phyloP scores from a whole-genome alignment of 2,797 vertebrate species.

The Alcedo atthis region DNA sequence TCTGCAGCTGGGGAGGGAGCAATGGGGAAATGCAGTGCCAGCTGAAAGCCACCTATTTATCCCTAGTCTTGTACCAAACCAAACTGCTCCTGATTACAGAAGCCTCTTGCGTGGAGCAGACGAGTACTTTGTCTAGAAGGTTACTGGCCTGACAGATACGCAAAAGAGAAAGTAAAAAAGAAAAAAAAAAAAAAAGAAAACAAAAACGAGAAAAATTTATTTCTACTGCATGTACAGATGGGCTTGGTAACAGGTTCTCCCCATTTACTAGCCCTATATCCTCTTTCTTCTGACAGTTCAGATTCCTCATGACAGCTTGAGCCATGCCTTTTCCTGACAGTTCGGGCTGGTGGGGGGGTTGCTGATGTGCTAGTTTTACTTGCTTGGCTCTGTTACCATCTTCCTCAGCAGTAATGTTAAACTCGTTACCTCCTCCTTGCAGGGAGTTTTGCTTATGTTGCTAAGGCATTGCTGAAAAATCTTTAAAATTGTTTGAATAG shows the following conservation, averaged over 20 bases:
- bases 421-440: slow-evolving; percentile 31
- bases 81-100: neutral
- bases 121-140: neutral
- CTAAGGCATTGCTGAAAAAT: slow-evolving; percentile 10
- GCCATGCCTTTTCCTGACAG: neutral
- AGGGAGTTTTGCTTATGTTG: slow-evolving; percentile 41
- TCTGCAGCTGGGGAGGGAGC: slow-evolving; percentile 27
- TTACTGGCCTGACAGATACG: neutral
- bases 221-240: neutral
- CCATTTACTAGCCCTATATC: neutral
- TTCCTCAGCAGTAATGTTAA: slow-evolving; percentile 42
- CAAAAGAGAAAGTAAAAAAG: neutral
- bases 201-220: neutral
- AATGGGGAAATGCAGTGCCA: neutral
- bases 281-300: neutral
- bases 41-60: neutral
- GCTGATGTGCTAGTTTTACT: slow-evolving; percentile 16
- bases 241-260: neutral
- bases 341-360: neutral
- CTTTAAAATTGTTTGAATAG: slow-evolving; percentile 33
- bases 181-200: neutral
- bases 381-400: neutral
- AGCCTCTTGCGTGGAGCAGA: neutral
- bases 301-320: slow-evolving; percentile 13
- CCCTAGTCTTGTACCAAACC: neutral